Percentiles rank a stretch among this genome's conserved stretches.
Evolutionary conservation across 1,140 invertebrate species (phyloP).

Genomic region (Ceratina calcarata): DNA sequence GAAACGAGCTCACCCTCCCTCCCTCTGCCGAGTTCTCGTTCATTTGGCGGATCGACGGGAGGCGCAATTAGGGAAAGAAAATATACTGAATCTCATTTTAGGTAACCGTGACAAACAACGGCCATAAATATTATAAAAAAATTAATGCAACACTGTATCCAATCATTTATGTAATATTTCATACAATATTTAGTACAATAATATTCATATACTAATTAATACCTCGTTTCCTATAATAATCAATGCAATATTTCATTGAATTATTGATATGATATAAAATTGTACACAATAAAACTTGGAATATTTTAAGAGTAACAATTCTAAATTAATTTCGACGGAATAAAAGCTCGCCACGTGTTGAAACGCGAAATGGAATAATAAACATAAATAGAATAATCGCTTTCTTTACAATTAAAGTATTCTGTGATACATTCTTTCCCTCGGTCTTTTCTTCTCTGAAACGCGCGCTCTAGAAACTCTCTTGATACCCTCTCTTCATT

Average conservation of each 20-base stretch:
- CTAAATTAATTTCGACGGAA: too few relatives aligned
- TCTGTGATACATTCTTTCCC: background rate
- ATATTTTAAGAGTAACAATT: too few relatives aligned
- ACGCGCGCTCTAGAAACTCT: slow-evolving; percentile 1
- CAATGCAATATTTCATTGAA: too few relatives aligned
- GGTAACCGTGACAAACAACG: background rate
- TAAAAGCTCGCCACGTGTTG: background rate
- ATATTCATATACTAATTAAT: too few relatives aligned
- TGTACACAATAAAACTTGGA: too few relatives aligned
- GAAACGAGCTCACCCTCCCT: slow-evolving; percentile 5
- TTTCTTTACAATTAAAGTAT: background rate
- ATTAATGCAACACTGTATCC: too few relatives aligned
- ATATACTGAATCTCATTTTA: background rate
- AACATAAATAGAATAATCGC: background rate
- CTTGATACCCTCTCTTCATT: background rate
- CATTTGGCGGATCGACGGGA: slow-evolving; percentile 18
- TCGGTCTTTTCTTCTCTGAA: background rate
- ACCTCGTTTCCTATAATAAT: too few relatives aligned
- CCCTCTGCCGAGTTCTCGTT: slow-evolving; percentile 11
- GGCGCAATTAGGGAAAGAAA: background rate
- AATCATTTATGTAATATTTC: too few relatives aligned
- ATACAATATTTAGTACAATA: too few relatives aligned
- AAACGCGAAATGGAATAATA: too few relatives aligned
- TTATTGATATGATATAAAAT: too few relatives aligned
- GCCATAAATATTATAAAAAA: too few relatives aligned